phyloP scores from a whole-genome alignment of 2,113 vertebrate genomes.

The Petromus typicus region DNA sequence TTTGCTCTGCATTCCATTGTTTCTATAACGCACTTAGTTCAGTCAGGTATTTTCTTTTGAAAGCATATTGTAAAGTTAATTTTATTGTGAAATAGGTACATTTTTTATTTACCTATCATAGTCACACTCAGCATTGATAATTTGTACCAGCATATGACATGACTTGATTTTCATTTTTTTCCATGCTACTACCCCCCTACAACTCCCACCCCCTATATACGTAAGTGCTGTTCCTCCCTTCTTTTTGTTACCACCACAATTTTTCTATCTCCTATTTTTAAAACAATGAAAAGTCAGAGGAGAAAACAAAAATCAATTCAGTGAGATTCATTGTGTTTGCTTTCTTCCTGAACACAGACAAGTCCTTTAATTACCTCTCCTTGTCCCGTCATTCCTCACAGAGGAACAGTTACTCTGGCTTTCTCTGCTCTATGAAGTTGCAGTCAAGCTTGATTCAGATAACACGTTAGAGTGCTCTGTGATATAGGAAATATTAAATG shows the following conservation, averaged over 20 bases:
- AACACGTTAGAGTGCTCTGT: not conserved
- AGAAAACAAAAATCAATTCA: not conserved
- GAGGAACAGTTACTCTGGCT: not conserved
- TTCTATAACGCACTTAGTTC: not conserved
- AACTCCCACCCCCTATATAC: too few relatives aligned
- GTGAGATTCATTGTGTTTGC: not conserved
- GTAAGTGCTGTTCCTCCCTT: too few relatives aligned
- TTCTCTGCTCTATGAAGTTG: accelerated
- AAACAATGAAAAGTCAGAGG: not conserved
- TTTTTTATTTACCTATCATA: too few relatives aligned
- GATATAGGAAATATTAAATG: not conserved
- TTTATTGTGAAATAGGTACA: too few relatives aligned
- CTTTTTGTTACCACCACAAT: too few relatives aligned
- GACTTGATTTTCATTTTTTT: too few relatives aligned
- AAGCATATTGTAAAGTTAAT: too few relatives aligned
- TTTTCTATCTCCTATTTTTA: too few relatives aligned
- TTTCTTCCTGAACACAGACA: not conserved
- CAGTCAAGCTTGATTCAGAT: not conserved
- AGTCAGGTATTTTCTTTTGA: not conserved
- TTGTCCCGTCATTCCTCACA: not conserved
- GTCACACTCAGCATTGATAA: too few relatives aligned
- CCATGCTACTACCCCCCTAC: too few relatives aligned
- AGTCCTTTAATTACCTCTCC: not conserved
- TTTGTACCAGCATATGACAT: too few relatives aligned
- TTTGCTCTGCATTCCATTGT: not conserved